Evolutionary conservation across 2,888 invertebrate genomes (phyloP).

Genomic region (Catotricha subobsoleta): DNA sequence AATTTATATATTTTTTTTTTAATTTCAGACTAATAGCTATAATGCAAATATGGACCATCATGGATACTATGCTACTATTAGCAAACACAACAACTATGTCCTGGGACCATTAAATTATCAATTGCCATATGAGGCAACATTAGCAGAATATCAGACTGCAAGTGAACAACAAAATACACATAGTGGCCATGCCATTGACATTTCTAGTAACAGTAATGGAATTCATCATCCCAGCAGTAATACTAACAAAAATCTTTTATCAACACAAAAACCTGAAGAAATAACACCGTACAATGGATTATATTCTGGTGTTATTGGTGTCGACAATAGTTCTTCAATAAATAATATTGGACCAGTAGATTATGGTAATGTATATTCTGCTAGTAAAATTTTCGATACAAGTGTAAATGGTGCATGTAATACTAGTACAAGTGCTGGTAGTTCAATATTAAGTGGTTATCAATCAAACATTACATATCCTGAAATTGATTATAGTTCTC

Average conservation of each 20-base stretch:
- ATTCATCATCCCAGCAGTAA: no score
- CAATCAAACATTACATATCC: neutral
- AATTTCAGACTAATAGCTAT: neutral
- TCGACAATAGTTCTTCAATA: no score
- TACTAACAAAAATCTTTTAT: no score
- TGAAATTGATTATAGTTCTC: neutral
- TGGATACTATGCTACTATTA: neutral
- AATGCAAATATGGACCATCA: constrained; percentile 1
- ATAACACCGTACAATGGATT: neutral
- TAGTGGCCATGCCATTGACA: no score
- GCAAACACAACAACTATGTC: neutral
- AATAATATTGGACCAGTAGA: no score
- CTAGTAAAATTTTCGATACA: no score
- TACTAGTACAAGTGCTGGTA: no score
- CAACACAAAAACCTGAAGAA: neutral
- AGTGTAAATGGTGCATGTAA: no score
- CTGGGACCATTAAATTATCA: neutral
- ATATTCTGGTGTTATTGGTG: no score
- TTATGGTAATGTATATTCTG: no score
- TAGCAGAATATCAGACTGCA: neutral
- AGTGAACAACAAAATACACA: neutral
- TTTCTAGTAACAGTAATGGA: no score
- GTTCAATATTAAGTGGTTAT: no score
- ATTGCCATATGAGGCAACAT: neutral
- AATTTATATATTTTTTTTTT: neutral